Base-by-base conservation (phyloP, 2,797 vertebrate species). In the Phalanger gymnotis region DNA sequence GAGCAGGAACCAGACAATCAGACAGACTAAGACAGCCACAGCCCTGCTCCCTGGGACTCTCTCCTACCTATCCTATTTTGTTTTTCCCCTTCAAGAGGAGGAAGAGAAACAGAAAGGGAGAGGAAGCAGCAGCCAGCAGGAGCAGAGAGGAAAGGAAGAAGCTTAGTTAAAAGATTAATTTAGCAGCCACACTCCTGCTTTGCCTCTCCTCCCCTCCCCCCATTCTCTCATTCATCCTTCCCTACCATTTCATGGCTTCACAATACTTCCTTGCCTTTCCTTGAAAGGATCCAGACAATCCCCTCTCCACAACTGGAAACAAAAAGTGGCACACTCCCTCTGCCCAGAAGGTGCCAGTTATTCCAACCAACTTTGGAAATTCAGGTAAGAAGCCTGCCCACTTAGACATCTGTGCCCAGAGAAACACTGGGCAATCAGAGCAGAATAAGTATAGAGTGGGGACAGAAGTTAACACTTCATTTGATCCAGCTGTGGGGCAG, bases 301-400 rank as follows among this genome's bases (percentile, higher is more conserved):
- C 94, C 58, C 66, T 73, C 92, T 91, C 57, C 30, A 58, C n/a
- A 90, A 4, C 66, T 34, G 40, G 91, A 66, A 92, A 87, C 34
- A 51, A 91, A 89, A 91, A 66, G n/a, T 54, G 91, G 90, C n/a
- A 52, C 3, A 25, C 40, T 53, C 0, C 2, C 53, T 1, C 40
- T 53, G 40, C 7, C 34, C 4, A 0, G 7, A 58, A 58, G 92
- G 91, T 27, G 92, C 40, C 90, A 53, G 28, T 52, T 90, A 90
- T 54, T 52, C 30, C 90, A 54, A 9, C 66, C 14, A 81, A 90
- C 54, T 89, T 92, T 92, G 40, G 91, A 27, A n/a, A 54, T 28
- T 93, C 91, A 96, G 98, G 97, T 98, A 97, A 97, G 97, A 61
- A 40, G 0, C 89, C 40, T 92, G 56, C 91, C 56, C 14, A 53